Conservation (phyloP, 2,113 vertebrate genomes). For the Plectropomus leopardus region DNA sequence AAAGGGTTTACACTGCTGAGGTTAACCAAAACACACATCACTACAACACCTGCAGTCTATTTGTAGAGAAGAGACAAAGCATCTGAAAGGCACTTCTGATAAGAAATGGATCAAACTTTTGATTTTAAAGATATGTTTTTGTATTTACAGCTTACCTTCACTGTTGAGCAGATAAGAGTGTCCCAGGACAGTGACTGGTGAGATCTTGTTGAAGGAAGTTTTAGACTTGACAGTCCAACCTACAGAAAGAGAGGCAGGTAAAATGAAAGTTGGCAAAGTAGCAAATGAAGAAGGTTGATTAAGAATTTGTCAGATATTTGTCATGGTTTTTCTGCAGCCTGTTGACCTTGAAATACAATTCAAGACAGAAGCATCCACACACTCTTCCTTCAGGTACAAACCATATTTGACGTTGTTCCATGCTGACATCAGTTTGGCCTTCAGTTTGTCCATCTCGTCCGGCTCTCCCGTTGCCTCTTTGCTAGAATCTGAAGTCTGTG, state of each 20-base stretch:
- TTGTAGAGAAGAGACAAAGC: not conserved
- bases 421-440: slow-evolving; percentile 89
- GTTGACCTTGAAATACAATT: no score
- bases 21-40: slow-evolving; percentile 40
- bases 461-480: slow-evolving; percentile 80
- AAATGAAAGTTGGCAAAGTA: not conserved
- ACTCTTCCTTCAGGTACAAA: slow-evolving; percentile 58
- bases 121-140: not conserved
- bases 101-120: not conserved
- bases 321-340: not conserved
- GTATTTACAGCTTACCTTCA: slow-evolving; percentile 82
- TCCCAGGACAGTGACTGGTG: slow-evolving; percentile 88
- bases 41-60: slow-evolving; percentile 6
- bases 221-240: slow-evolving; percentile 94
- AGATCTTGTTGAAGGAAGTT: slow-evolving; percentile 90
- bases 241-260: slow-evolving; percentile 55
- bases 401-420: slow-evolving; percentile 97
- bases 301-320: not conserved
- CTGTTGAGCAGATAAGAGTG: slow-evolving; percentile 87
- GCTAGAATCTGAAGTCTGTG: slow-evolving; percentile 51
- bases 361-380: not conserved
- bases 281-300: not conserved
- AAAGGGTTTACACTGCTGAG: not conserved
- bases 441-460: slow-evolving; percentile 92
- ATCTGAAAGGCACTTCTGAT: not conserved